Evolutionary conservation across 2,888 invertebrate species (phyloP).

Genomic region (Parasteatoda lunata): DNA sequence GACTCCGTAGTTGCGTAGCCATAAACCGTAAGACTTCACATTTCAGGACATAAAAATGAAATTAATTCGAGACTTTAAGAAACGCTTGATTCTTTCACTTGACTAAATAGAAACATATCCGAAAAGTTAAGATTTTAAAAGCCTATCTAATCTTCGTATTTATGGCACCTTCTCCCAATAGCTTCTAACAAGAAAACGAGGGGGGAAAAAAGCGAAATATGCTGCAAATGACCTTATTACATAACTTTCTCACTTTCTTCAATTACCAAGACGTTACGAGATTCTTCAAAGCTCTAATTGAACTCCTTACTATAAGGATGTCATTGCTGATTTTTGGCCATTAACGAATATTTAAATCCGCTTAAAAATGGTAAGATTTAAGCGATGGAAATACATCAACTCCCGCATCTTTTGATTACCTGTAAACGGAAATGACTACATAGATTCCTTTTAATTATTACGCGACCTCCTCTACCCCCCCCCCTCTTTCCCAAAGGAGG

Average conservation of each 20-base stretch:
- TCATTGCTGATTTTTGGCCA: slow-evolving; percentile 58
- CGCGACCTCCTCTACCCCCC: neutral
- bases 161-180: slow-evolving; percentile 2
- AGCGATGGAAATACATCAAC: slow-evolving; percentile 48
- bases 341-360: slow-evolving; percentile 55
- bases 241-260: slow-evolving; percentile 45
- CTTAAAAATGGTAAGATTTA: slow-evolving; percentile 58
- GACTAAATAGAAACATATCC: neutral
- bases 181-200: slow-evolving; percentile 6
- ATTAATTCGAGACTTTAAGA: neutral
- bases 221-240: slow-evolving; percentile 17
- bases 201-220: slow-evolving; percentile 15
- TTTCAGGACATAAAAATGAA: neutral
- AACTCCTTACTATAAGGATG: slow-evolving; percentile 24
- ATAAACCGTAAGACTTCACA: neutral
- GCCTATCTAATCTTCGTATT: slow-evolving; percentile 20
- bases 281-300: slow-evolving; percentile 45
- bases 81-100: neutral
- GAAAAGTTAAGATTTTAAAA: neutral
- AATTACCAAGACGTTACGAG: slow-evolving; percentile 14
- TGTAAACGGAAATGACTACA: slow-evolving; percentile 47
- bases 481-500: slow-evolving; percentile 15
- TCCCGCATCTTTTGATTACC: slow-evolving; percentile 42
- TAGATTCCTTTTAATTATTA: slow-evolving; percentile 51
- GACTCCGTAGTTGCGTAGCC: neutral